Percentiles rank a stretch among this genome's conserved stretches.
Evolutionary conservation across 2,888 invertebrate genomes (phyloP).

Genomic region (Oasisia sp.): DNA sequence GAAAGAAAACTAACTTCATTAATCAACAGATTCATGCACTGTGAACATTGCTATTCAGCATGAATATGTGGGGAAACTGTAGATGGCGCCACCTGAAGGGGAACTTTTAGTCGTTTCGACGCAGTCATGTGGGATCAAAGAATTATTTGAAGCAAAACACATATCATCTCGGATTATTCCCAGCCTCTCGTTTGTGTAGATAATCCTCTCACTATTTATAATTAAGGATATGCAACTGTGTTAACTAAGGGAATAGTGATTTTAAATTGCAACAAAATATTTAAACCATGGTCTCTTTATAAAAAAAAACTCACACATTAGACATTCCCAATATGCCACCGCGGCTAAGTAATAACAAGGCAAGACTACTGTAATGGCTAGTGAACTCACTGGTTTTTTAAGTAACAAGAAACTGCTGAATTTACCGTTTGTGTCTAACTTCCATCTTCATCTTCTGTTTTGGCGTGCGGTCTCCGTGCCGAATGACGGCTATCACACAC

Average conservation of each 20-base stretch:
- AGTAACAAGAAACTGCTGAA: background rate
- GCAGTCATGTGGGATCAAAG: background rate
- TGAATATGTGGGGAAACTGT: too few relatives aligned
- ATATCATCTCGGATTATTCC: background rate
- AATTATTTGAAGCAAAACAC: background rate
- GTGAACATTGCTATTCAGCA: too few relatives aligned
- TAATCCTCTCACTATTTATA: too few relatives aligned
- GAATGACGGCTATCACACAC: slow-evolving; percentile 96
- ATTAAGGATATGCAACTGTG: too few relatives aligned
- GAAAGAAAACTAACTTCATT: too few relatives aligned
- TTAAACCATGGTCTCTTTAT: too few relatives aligned
- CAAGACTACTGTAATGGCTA: background rate
- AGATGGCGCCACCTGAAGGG: background rate
- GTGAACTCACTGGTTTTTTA: background rate
- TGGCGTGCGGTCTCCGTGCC: slow-evolving; percentile 98
- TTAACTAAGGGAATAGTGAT: too few relatives aligned
- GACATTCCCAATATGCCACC: background rate
- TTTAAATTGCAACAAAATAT: too few relatives aligned
- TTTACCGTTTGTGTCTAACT: slow-evolving; percentile 79
- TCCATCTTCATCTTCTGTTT: slow-evolving; percentile 99
- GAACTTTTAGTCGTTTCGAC: background rate
- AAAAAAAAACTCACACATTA: too few relatives aligned
- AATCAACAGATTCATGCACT: too few relatives aligned
- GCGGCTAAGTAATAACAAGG: background rate
- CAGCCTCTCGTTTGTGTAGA: background rate